phyloP scores from a whole-genome alignment of 2,888 invertebrate species.

The Apoda limacodes region DNA sequence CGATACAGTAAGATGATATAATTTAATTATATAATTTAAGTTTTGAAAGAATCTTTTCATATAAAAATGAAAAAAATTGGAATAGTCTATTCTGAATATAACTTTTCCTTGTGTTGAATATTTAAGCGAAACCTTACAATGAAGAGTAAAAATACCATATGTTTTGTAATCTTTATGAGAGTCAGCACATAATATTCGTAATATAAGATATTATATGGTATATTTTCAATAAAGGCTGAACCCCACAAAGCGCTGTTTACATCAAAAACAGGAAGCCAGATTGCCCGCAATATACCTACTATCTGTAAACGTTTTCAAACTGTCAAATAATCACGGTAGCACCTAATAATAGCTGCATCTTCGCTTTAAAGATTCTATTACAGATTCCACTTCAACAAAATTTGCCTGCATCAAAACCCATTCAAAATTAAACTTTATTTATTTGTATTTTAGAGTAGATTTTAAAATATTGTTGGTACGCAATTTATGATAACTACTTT shows the following conservation, averaged over 20 bases:
- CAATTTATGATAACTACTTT: too few relatives aligned
- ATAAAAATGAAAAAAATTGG: too few relatives aligned
- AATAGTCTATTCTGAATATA: too few relatives aligned
- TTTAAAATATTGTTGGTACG: too few relatives aligned
- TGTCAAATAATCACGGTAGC: slow-evolving; percentile 67
- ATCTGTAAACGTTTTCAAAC: slow-evolving; percentile 69
- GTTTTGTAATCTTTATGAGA: slow-evolving; percentile 39
- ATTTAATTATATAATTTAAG: too few relatives aligned
- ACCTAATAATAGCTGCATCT: slow-evolving; percentile 64
- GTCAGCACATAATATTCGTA: slow-evolving; percentile 35
- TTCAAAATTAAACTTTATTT: slow-evolving; percentile 18
- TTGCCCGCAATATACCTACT: slow-evolving; percentile 56
- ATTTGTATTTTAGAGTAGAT: slow-evolving; percentile 37
- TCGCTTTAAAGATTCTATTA: slow-evolving; percentile 56
- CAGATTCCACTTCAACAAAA: slow-evolving; percentile 36
- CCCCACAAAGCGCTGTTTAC: slow-evolving; percentile 54
- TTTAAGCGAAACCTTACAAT: too few relatives aligned
- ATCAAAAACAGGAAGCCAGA: slow-evolving; percentile 63
- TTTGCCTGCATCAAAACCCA: slow-evolving; percentile 22
- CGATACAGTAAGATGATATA: too few relatives aligned
- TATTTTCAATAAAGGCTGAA: slow-evolving; percentile 34
- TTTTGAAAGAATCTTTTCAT: too few relatives aligned
- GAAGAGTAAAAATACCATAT: too few relatives aligned
- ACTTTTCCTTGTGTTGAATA: neutral
- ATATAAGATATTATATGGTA: slow-evolving; percentile 34